Conservation (phyloP, 2,888 invertebrate genomes). For the Drosophila colorata region DNA sequence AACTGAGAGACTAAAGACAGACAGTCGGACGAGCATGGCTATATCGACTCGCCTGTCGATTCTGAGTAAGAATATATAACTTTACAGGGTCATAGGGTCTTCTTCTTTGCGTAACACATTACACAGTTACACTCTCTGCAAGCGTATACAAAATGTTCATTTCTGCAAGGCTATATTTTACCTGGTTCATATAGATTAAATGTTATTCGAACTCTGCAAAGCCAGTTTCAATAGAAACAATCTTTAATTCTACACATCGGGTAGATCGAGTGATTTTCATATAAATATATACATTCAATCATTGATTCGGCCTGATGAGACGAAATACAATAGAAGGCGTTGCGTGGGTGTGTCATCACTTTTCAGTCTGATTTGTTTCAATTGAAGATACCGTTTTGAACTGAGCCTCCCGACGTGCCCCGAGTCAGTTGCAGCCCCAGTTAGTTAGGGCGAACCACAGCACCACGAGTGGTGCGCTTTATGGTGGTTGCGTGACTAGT, state of each 20-base stretch:
- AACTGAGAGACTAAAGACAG: too few relatives aligned
- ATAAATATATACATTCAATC: conserved; percentile 18
- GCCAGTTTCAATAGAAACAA: not conserved
- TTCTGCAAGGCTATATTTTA: not conserved
- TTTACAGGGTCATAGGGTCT: too few relatives aligned
- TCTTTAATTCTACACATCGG: conserved; percentile 18
- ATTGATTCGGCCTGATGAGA: conserved; percentile 14
- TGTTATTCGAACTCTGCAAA: not conserved
- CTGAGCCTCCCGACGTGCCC: conserved; percentile 22
- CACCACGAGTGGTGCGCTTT: conserved; percentile 37
- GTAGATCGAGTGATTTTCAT: conserved; percentile 42
- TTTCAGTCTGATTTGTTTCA: conserved; percentile 72
- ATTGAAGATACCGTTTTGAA: conserved; percentile 63
- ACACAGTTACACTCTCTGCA: too few relatives aligned
- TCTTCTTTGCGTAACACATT: too few relatives aligned
- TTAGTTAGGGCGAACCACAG: too few relatives aligned
- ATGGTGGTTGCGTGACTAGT: conserved; percentile 77
- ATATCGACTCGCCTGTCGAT: too few relatives aligned
- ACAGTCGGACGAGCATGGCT: too few relatives aligned
- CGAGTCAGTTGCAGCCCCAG: conserved; percentile 5
- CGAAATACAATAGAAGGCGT: conserved; percentile 43
- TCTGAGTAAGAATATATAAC: not conserved
- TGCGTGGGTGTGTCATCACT: conserved; percentile 61
- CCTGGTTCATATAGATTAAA: not conserved
- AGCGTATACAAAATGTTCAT: not conserved